phyloP scores from a whole-genome alignment of 1,140 invertebrate genomes.

The Brevipalpus yothersi region DNA sequence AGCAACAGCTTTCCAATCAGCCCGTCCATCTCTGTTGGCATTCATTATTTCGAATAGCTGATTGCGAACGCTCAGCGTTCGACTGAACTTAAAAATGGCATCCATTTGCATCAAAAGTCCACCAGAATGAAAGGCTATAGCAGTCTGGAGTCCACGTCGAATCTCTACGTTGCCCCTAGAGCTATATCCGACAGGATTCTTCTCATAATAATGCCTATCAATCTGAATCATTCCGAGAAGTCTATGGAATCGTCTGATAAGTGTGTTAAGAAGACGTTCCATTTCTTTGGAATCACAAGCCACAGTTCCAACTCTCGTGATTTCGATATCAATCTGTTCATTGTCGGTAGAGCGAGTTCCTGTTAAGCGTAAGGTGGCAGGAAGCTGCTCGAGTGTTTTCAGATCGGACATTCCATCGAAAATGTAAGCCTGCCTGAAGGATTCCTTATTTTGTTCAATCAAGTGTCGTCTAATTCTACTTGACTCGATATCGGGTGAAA shows the following conservation, averaged over 20 bases:
- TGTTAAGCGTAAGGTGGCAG: not conserved
- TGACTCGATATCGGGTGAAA: slow-evolving; percentile 1
- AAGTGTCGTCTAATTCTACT: slow-evolving; percentile 15
- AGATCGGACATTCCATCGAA: slow-evolving; percentile 4
- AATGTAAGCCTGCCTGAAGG: not conserved
- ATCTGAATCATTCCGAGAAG: not conserved
- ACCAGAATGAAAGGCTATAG: slow-evolving; percentile 46
- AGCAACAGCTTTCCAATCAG: not conserved
- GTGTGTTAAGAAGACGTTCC: not conserved
- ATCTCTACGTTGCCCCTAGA: slow-evolving; percentile 8
- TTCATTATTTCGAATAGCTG: not conserved
- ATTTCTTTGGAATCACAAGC: not conserved
- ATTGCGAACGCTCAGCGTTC: slow-evolving; percentile 16
- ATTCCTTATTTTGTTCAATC: slow-evolving; percentile 17
- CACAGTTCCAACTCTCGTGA: not conserved
- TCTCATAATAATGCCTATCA: slow-evolving; percentile 4
- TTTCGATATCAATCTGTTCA: slow-evolving; percentile 8
- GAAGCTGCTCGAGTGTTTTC: not conserved
- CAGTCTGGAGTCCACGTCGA: slow-evolving; percentile 30
- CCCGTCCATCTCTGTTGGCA: not conserved
- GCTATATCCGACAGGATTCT: not conserved
- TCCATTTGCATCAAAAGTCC: slow-evolving; percentile 42
- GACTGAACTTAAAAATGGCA: slow-evolving; percentile 45
- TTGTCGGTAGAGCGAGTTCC: not conserved
- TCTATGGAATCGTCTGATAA: not conserved